These are phyloP conservation scores for Saccostrea echinata DNA, from an alignment of 1,140 invertebrate genomes.

Conservation along the genomic window DNA sequence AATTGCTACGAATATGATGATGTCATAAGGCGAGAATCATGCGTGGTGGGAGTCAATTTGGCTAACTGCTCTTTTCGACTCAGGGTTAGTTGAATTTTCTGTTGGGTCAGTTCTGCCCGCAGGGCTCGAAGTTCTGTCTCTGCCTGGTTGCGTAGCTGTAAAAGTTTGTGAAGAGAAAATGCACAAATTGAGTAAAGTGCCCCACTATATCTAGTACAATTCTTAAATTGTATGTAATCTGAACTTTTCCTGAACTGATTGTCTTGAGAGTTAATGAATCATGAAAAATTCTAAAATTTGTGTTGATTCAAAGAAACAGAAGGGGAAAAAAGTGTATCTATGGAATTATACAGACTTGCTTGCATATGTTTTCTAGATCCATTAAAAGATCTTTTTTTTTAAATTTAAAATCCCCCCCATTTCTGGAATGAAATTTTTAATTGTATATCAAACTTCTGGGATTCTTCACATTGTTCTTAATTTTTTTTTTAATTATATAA, in stretches of 20 bases:
- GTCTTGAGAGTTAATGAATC: not conserved
- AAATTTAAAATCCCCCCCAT: not conserved
- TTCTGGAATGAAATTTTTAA: no score
- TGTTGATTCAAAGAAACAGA: not conserved
- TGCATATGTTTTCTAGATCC: not conserved
- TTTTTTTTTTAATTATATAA: no score
- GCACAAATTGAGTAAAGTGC: not conserved
- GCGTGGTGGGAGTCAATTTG: constrained; percentile 53
- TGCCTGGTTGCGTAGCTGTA: constrained; percentile 82
- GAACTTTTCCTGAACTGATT: not conserved
- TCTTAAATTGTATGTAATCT: not conserved
- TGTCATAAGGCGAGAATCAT: not conserved
- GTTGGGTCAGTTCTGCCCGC: constrained; percentile 81
- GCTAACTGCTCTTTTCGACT: constrained; percentile 75
- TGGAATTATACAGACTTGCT: constrained; percentile 5
- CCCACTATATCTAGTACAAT: not conserved
- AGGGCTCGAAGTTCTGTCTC: constrained; percentile 80
- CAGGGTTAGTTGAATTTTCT: constrained; percentile 81
- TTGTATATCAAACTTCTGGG: no score
- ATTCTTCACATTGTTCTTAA: no score
- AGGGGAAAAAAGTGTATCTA: constrained; percentile 7
- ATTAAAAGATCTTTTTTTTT: not conserved
- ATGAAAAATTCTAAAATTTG: not conserved
- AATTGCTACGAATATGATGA: constrained; percentile 22
- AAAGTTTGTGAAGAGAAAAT: constrained; percentile 52